phyloP scores from a whole-genome alignment of 1,140 invertebrate genomes.

The Drosophila teissieri region DNA sequence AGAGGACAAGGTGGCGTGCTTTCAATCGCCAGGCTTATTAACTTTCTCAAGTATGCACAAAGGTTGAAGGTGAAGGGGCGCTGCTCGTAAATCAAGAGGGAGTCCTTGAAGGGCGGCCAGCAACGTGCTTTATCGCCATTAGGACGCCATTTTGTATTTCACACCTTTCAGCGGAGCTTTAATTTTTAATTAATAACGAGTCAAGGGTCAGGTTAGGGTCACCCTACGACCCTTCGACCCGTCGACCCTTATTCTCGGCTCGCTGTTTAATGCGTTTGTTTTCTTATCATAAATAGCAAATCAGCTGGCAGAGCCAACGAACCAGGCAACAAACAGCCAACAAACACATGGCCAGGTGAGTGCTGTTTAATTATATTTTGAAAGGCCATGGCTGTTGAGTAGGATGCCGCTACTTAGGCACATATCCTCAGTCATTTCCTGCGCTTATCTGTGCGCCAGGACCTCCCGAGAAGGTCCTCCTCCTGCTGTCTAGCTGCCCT shows the following conservation, averaged over 20 bases:
- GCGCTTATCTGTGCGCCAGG: constrained; percentile 66
- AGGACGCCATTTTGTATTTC: constrained; percentile 76
- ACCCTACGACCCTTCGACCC: constrained; percentile 32
- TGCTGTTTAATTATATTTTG: constrained; percentile 80
- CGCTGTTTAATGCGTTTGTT: constrained; percentile 76
- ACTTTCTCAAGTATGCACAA: constrained; percentile 65
- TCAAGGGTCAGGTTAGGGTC: constrained; percentile 67
- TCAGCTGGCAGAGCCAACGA: constrained; percentile 61
- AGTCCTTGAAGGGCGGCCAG: constrained; percentile 31
- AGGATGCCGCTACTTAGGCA: constrained; percentile 79
- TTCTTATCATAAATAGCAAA: constrained; percentile 83
- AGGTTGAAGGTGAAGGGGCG: constrained; percentile 13
- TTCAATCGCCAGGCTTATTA: constrained; percentile 50
- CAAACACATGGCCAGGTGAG: constrained; percentile 71
- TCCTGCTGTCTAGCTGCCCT: constrained; percentile 4
- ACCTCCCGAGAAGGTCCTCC: constrained; percentile 13
- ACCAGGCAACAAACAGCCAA: constrained; percentile 46
- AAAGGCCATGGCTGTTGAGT: constrained; percentile 37
- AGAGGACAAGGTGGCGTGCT: not conserved
- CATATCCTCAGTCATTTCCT: constrained; percentile 82
- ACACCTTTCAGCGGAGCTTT: constrained; percentile 80
- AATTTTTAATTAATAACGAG: constrained; percentile 83
- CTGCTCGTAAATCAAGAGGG: constrained; percentile 70
- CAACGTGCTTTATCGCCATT: constrained; percentile 79
- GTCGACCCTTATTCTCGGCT: constrained; percentile 20